Base-by-base conservation (phyloP, 2,888 invertebrate species). In the Psylliodes chrysocephalus region DNA sequence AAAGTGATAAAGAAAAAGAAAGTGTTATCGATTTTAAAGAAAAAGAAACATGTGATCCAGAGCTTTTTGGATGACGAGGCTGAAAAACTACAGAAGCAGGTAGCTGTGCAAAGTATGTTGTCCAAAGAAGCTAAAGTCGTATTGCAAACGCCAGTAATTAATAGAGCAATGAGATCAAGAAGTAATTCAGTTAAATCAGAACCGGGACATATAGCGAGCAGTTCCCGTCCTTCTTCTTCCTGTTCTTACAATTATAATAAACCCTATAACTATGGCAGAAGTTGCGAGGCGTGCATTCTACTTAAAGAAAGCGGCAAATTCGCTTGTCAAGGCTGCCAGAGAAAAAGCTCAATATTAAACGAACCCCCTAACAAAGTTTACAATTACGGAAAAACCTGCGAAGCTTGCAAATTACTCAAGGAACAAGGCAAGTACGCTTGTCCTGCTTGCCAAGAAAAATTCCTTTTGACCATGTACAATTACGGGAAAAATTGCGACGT, bases 311-410 rank as follows among this genome's bases (percentile, higher is more conserved):
- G 5, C 0, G 33, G 33, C 8, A 2, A 52, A 8, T 18, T 18
- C 5, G 52, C 52, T 35, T 52, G 52, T 19, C 18, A 8, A 4
- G 19, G 15, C 5, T 52, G 52, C 25, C 28, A 46, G 8, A n/a
- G 44, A 46, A 49, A 49, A 33, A 4, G 33, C 8, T 8, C 28
- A 28, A 28, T 28, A n/a, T n/a, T 4, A 22, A 22, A 22, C 22
- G 3, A 22, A 22, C 22, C 22, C 6, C 6, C 2, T 6, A 22
- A 22, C 22, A 22, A 22, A 52, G n/a, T 18, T 18, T 6, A 18
- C 8, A 42, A 17, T 18, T 42, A 42, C 12, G 42, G 42, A 8
- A 42, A 4, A 18, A 5, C 17, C 10, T 42, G 42, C 8, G 42
- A 42, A 4, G 42, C 18, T 17, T 42, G 42, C 8, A 42, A 8